These are phyloP conservation scores for Clistopyga incitator DNA, from an alignment of 2,888 invertebrate species.

Conservation along the genomic window DNA sequence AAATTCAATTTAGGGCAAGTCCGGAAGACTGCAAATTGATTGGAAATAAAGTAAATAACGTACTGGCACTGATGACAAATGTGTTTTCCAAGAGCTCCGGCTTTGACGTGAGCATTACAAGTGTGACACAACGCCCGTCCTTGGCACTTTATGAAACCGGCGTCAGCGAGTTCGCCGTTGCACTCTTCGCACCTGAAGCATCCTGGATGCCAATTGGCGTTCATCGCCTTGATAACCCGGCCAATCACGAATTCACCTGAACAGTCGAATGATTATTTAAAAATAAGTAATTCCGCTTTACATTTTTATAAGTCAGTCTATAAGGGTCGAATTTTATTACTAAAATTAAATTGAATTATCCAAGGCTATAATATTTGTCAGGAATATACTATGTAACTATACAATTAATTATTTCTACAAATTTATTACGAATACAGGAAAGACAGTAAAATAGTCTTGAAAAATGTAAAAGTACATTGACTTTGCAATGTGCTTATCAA, in stretches of 20 bases:
- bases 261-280: constrained; percentile 27
- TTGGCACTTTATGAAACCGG: constrained; percentile 97
- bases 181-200: constrained; percentile 99
- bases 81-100: constrained; percentile 97
- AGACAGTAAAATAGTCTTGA: too few relatives aligned
- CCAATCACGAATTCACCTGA: constrained; percentile 98
- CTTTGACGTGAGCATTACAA: constrained; percentile 98
- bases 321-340: too few relatives aligned
- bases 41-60: constrained; percentile 83
- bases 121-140: constrained; percentile 95
- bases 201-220: constrained; percentile 98
- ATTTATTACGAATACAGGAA: too few relatives aligned
- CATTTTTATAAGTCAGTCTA: background rate
- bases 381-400: too few relatives aligned
- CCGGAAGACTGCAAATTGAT: background rate
- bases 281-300: background rate
- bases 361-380: too few relatives aligned
- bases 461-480: too few relatives aligned
- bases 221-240: constrained; percentile 99
- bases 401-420: too few relatives aligned
- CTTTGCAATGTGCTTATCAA: too few relatives aligned
- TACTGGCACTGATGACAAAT: constrained; percentile 99
- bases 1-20: constrained; percentile 41
- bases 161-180: constrained; percentile 95
- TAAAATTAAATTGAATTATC: too few relatives aligned